These are phyloP conservation scores for Poecilobothrus nobilitatus DNA, from an alignment of 2,888 invertebrate species.

Conservation along the genomic window DNA sequence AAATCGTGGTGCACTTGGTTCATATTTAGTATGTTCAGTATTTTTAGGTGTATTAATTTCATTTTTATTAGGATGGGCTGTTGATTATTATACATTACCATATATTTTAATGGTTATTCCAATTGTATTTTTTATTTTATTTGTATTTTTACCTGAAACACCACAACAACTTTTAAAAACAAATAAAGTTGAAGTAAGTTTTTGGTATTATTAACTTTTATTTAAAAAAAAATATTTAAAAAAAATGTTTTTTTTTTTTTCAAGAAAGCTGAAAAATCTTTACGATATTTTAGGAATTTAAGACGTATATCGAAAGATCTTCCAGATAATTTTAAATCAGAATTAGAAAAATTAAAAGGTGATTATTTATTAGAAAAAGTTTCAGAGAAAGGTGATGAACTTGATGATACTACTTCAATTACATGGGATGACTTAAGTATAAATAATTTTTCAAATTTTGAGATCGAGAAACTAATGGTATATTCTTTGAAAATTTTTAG, in stretches of 20 bases:
- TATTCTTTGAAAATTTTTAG: slow-evolving; percentile 15
- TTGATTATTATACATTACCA: slow-evolving; percentile 30
- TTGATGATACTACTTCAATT: slow-evolving; percentile 20
- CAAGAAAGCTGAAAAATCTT: slow-evolving; percentile 37
- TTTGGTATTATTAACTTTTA: no score
- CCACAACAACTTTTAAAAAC: slow-evolving; percentile 34
- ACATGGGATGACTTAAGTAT: slow-evolving; percentile 36
- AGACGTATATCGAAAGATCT: slow-evolving; percentile 28
- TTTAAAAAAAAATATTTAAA: neutral
- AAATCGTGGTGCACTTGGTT: slow-evolving; percentile 38
- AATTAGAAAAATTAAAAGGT: slow-evolving; percentile 33
- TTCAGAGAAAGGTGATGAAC: slow-evolving; percentile 16
- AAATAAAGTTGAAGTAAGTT: slow-evolving; percentile 28
- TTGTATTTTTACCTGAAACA: slow-evolving; percentile 38
- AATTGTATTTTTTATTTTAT: slow-evolving; percentile 31
- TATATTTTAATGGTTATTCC: slow-evolving; percentile 29
- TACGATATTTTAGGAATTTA: slow-evolving; percentile 37
- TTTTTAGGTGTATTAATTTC: slow-evolving; percentile 37
- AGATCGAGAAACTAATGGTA: neutral
- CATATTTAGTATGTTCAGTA: slow-evolving; percentile 34
- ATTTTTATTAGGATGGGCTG: slow-evolving; percentile 35
- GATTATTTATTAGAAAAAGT: slow-evolving; percentile 23
- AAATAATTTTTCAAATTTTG: slow-evolving; percentile 12
- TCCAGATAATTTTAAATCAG: slow-evolving; percentile 31
- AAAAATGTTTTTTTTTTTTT: neutral